phyloP scores from a whole-genome alignment of 2,888 invertebrate genomes.

The Morpho helenor region DNA sequence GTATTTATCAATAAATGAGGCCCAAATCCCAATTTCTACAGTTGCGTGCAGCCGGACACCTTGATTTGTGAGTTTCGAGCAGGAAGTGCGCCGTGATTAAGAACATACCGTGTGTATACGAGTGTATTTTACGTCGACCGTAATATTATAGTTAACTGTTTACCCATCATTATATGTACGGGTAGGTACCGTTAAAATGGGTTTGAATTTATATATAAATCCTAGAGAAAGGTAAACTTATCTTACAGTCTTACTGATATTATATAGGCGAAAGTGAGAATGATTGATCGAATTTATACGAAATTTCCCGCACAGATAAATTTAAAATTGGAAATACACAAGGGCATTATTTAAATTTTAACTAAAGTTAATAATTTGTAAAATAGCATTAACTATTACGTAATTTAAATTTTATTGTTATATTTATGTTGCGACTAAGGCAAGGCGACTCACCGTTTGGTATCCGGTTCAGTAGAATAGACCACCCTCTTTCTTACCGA shows the following conservation, averaged over 20 bases:
- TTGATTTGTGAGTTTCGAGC: conserved; percentile 22
- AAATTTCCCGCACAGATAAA: no score
- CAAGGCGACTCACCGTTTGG: no score
- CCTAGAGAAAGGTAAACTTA: background rate
- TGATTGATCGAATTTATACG: no score
- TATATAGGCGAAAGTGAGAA: no score
- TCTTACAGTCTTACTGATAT: background rate
- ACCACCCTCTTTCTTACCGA: no score
- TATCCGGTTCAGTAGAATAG: no score
- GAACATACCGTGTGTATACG: conserved; percentile 12
- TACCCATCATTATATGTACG: conserved; percentile 12
- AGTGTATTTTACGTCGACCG: conserved; percentile 13
- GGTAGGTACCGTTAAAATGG: conserved; percentile 7
- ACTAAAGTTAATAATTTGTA: no score
- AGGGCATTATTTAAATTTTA: no score
- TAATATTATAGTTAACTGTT: conserved; percentile 13
- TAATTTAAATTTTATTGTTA: no score
- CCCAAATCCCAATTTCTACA: conserved; percentile 16
- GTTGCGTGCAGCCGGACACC: conserved; percentile 18
- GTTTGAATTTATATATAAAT: background rate
- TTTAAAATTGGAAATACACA: no score
- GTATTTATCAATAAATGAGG: conserved; percentile 18
- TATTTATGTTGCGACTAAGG: no score
- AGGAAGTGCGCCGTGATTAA: conserved; percentile 18
- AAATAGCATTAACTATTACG: no score